Conservation (phyloP, 2,797 vertebrate genomes). For the Pipistrellus kuhlii region DNA sequence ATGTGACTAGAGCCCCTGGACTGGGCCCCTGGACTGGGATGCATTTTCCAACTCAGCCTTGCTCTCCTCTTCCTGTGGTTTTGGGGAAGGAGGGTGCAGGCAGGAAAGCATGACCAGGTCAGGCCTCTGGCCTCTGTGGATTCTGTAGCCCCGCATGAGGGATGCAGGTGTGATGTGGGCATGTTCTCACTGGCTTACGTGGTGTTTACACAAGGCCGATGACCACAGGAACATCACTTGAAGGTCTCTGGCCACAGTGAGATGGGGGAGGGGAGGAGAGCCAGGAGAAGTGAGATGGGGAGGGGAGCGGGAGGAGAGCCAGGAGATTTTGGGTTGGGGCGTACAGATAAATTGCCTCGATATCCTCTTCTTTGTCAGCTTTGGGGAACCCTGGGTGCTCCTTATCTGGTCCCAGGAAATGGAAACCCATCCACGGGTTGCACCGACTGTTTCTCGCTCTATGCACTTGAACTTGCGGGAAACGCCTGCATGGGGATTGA, state of each 20-base stretch:
- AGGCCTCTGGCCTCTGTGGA: not conserved
- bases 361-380: not conserved
- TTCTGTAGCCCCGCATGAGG: not conserved
- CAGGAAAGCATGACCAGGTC: not conserved
- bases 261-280: not conserved
- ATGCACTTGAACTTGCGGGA: not conserved
- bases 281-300: not conserved
- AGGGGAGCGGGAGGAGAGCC: not conserved
- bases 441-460: not conserved
- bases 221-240: not conserved
- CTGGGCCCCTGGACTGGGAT: not conserved
- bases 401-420: not conserved
- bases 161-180: rapidly evolving
- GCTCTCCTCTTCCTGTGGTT: not conserved
- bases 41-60: not conserved
- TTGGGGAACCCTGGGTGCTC: not conserved
- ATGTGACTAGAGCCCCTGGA: not conserved
- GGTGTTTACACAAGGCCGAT: not conserved
- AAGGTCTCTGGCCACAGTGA: not conserved
- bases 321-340: not conserved
- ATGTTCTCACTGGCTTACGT: not conserved
- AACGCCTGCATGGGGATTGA: not conserved
- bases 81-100: too few relatives aligned
- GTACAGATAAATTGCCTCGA: not conserved
- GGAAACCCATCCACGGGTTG: not conserved